These are phyloP conservation scores for Trypoxylus dichotomus DNA, from an alignment of 1,140 invertebrate species.

Conservation along the genomic window DNA sequence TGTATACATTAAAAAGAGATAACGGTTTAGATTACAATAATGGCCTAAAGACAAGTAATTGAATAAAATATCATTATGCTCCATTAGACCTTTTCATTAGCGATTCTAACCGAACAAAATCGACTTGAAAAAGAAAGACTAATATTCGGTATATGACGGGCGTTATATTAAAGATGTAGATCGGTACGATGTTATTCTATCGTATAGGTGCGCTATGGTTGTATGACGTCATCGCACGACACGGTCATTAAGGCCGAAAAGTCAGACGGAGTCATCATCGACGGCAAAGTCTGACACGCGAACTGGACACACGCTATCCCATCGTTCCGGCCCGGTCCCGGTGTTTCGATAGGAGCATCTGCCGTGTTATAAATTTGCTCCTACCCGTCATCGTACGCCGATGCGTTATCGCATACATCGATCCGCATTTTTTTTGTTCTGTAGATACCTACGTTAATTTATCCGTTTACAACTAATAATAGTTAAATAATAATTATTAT, in stretches of 20 bases:
- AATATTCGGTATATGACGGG: not conserved
- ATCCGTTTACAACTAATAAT: too few relatives aligned
- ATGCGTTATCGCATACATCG: not conserved
- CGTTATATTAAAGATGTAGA: not conserved
- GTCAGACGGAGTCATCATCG: conserved; percentile 33
- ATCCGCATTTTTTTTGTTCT: not conserved
- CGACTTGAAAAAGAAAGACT: not conserved
- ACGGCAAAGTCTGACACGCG: conserved; percentile 25
- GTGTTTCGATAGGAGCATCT: conserved; percentile 29
- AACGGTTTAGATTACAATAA: not conserved
- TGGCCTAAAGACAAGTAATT: not conserved
- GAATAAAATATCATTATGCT: not conserved
- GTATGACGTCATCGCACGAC: conserved; percentile 32
- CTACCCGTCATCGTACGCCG: conserved; percentile 7
- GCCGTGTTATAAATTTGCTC: conserved; percentile 26
- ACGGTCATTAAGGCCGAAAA: conserved; percentile 34
- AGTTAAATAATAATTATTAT: too few relatives aligned
- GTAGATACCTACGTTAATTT: not conserved
- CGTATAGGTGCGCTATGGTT: conserved; percentile 28
- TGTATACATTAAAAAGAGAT: too few relatives aligned
- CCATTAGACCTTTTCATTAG: too few relatives aligned
- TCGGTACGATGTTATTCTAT: not conserved
- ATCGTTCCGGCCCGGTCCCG: not conserved
- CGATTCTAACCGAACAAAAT: not conserved
- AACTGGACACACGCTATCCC: conserved; percentile 29